Conservation (phyloP, 2,888 invertebrate genomes). For the Rhagonycha lutea region DNA sequence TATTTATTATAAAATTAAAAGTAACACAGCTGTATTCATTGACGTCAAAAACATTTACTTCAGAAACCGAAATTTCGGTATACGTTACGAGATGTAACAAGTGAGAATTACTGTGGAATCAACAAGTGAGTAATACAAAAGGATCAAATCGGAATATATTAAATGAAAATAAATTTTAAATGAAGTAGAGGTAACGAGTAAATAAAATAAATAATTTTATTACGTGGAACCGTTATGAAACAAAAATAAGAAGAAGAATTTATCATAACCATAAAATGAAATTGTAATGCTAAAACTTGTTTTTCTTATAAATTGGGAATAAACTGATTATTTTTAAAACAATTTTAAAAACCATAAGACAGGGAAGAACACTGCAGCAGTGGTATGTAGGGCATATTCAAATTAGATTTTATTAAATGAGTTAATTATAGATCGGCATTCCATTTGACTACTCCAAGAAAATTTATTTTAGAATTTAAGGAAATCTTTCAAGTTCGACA, state of each 20-base stretch:
- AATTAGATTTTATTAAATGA: not conserved
- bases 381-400: not conserved
- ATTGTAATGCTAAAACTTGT: not conserved
- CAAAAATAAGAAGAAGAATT: not conserved
- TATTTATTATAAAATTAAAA: not conserved
- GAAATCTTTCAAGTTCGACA: slow-evolving; percentile 1
- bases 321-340: not conserved
- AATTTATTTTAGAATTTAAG: slow-evolving; percentile 3
- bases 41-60: not conserved
- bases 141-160: not conserved
- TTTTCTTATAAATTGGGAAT: not conserved
- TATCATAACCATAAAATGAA: not conserved
- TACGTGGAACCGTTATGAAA: not conserved
- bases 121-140: not conserved
- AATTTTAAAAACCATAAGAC: not conserved
- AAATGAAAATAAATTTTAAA: not conserved
- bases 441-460: not conserved
- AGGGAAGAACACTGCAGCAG: not conserved
- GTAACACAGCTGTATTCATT: not conserved
- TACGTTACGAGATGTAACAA: not conserved
- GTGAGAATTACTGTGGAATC: not conserved
- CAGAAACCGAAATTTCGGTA: not conserved
- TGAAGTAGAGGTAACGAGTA: not conserved
- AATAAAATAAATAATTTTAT: not conserved
- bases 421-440: not conserved